A percentile compares a stretch with the other conserved stretches of the same genome.
phyloP scores from a whole-genome alignment of 2,113 vertebrate genomes.

The Pseudopipra pipra region DNA sequence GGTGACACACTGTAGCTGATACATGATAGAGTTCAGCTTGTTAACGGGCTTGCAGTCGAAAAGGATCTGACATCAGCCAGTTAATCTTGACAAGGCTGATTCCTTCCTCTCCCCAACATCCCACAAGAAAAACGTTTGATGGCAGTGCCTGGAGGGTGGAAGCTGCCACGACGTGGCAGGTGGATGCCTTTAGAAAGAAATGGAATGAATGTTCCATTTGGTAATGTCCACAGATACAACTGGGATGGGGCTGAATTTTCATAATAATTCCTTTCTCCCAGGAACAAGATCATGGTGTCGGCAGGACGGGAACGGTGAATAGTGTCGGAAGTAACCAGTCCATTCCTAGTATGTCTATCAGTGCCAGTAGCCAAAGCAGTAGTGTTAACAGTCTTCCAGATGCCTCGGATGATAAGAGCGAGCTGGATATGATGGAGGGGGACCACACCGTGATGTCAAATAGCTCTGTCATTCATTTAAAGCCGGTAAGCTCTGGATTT shows the following conservation, averaged over 20 bases:
- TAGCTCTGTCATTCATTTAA: constrained; percentile 95
- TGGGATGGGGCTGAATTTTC: background rate
- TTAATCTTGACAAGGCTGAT: constrained; percentile 48
- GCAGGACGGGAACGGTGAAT: constrained; percentile 94
- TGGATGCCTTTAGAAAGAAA: background rate
- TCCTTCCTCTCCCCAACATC: background rate
- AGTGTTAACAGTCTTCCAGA: constrained; percentile 97
- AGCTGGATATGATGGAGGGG: constrained; percentile 93
- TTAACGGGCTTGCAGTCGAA: background rate
- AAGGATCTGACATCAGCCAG: constrained; percentile 48
- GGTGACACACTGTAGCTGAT: background rate
- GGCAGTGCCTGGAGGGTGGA: constrained; percentile 34
- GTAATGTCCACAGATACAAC: background rate
- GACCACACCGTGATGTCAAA: constrained; percentile 99
- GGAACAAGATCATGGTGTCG: constrained; percentile 91
- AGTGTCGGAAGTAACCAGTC: constrained; percentile 99
- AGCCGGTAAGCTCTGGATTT: constrained; percentile 80
- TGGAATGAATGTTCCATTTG: background rate
- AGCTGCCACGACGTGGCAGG: background rate
- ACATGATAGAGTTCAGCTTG: constrained; percentile 21
- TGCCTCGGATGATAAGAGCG: constrained; percentile 93
- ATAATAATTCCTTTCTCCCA: constrained; percentile 58
- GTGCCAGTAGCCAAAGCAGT: constrained; percentile 99
- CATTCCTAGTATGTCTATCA: constrained; percentile 99
- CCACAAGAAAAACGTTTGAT: background rate